Base-by-base conservation (phyloP, 2,888 invertebrate species). In the Tubulanus polymorphus region DNA sequence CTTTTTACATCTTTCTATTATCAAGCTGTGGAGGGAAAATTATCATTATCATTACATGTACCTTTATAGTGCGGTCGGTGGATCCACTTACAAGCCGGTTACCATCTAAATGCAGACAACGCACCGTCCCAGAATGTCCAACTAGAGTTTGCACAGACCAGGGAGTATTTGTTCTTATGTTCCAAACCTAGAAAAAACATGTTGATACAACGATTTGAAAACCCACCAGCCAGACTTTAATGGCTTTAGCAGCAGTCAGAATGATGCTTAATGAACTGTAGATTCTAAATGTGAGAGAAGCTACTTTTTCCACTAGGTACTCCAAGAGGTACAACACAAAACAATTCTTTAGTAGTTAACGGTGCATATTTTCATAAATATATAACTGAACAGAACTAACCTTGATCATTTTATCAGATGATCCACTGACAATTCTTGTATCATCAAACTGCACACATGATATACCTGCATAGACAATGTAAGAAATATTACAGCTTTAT, bases 361-460 rank as follows among this genome's bases (percentile, higher is more conserved):
- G n/a, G n/a, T n/a, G n/a, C n/a, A n/a, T n/a, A n/a, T n/a, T n/a
- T n/a, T n/a, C n/a, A n/a, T n/a, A 32, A 32, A 12, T 32, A 32
- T n/a, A 32, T 8, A n/a, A 45, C 10, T 10, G 59, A 50, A 18
- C 12, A 45, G 37, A 35, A 53, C 63, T 47, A 56, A 81, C 81
- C 75, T 80, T 81, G 51, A 82, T 82, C 15, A 82, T 82, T 63
- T 81, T 81, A 63, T 83, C 82, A n/a, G 80, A 80, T 23, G 81
- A 81, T 23, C 82, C 82, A 64, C 81, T 81, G 15, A 83, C 82
- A 51, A 82, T 82, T 53, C 82, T 67, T 48, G 79, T 78, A 51
- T 80, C 79, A 68, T 83, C 82, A 73, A 83, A 82, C 70, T 83
- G 82, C 27, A 82, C 80, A 69, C 82, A 83, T 2, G 81, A 81